A percentile compares a stretch with the other conserved stretches of the same genome.
Evolutionary conservation across 2,797 vertebrate genomes (phyloP).

Genomic region (Thaleichthys pacificus): DNA sequence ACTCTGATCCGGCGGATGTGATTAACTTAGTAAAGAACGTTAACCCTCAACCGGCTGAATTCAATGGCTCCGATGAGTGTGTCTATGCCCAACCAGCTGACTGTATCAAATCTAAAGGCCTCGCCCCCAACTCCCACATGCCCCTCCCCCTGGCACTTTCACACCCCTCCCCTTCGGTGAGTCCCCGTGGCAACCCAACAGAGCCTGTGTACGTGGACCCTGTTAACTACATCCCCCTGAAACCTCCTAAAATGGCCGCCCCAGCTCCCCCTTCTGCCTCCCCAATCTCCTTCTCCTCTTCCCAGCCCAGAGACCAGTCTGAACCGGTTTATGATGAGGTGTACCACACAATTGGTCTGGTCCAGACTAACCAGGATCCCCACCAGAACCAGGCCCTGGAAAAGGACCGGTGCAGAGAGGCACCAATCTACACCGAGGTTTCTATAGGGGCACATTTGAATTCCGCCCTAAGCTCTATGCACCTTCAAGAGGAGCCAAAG

Average conservation of each 20-base stretch:
- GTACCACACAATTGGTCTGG: slow-evolving; percentile 61
- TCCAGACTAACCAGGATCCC: slow-evolving; percentile 18
- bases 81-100: slow-evolving; percentile 23
- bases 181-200: slow-evolving; percentile 1
- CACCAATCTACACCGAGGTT: slow-evolving; percentile 55
- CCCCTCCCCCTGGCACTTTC: slow-evolving; percentile 56
- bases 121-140: slow-evolving; percentile 55
- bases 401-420: slow-evolving; percentile 52
- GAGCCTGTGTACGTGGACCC: slow-evolving; percentile 69
- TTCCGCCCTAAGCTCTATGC: background rate
- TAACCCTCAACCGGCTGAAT: slow-evolving; percentile 12
- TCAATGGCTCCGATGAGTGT: slow-evolving; percentile 16
- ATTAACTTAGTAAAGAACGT: slow-evolving; percentile 16
- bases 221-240: slow-evolving; percentile 38
- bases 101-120: slow-evolving; percentile 15
- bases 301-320: fast-evolving
- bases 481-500: background rate
- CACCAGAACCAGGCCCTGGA: slow-evolving; percentile 3
- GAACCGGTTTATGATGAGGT: slow-evolving; percentile 67
- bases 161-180: background rate
- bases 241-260: background rate
- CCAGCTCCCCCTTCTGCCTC: background rate
- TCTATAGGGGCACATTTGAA: background rate
- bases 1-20: slow-evolving; percentile 43
- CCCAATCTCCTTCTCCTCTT: slow-evolving; percentile 34